phyloP scores from a whole-genome alignment of 2,113 vertebrate species.

The Buteo buteo region DNA sequence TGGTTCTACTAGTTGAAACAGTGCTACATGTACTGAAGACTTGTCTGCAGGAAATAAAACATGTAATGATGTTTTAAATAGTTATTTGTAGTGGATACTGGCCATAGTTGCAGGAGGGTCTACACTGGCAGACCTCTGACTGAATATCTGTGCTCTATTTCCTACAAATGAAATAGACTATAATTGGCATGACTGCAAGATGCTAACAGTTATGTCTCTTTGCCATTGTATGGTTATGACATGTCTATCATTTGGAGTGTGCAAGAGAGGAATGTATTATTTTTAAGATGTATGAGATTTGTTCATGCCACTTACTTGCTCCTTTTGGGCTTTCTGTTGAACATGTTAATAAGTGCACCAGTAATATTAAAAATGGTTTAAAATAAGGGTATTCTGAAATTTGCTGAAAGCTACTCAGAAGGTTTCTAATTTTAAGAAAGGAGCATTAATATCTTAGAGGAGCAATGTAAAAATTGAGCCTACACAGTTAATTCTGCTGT shows the following conservation, averaged over 20 bases:
- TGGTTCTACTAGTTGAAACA: slow-evolving; percentile 78
- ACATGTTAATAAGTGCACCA: not conserved
- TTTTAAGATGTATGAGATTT: not conserved
- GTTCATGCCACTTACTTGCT: not conserved
- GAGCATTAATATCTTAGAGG: not conserved
- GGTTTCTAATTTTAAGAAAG: not conserved
- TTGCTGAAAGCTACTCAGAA: not conserved
- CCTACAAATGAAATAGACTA: not conserved
- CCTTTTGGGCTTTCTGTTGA: not conserved
- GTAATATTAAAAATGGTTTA: not conserved
- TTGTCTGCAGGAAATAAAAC: slow-evolving; percentile 70
- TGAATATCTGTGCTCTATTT: not conserved
- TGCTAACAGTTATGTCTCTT: not conserved
- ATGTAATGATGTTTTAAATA: not conserved
- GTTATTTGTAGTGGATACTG: not conserved
- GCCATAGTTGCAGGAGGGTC: not conserved
- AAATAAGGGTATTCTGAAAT: not conserved
- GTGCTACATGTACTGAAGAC: slow-evolving; percentile 76
- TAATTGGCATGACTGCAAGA: not conserved
- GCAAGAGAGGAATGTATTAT: too few relatives aligned
- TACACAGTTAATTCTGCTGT: not conserved
- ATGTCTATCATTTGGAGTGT: not conserved
- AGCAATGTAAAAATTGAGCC: not conserved
- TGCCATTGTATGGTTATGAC: not conserved
- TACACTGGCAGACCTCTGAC: not conserved